Evolutionary conservation across 2,113 vertebrate genomes (phyloP), one percentile per base, ranked within the genome.

Genomic region (Bagarius yarrelli): DNA sequence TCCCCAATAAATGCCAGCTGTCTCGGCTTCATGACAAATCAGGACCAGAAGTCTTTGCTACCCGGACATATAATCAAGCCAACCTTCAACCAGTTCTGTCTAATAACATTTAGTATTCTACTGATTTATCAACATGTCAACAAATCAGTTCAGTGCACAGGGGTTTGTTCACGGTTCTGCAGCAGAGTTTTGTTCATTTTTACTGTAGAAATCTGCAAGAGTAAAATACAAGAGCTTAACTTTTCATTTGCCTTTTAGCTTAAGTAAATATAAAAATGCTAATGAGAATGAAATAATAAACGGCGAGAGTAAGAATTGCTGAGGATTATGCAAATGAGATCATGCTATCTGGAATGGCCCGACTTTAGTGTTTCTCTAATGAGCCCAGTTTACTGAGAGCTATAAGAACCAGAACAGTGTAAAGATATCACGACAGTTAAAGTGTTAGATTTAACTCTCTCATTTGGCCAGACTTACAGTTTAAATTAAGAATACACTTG

Each of bases 311-410:
- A 56, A 23, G 23, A 21, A 36, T 34, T 32, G 34, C 50, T 25
- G 1, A 55, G 63, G 63, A 56, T 40, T 67, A 69, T 69, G 63
- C 52, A 79, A 67, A 79, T 66, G 50, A 79, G 64, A 34, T 79
- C 21, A 55, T 40, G 40, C 50, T 56, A 67, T 55, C n/a, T 63
- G 40, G 36, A 9, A n/a, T 12, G 21, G 2, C 12, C 53, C 64
- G 36, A 23, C 53, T 57, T 40, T 25, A 47, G 12, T 47, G 66
- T 71, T 13, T 47, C 55, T 53, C 61, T 32, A 69, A 81, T 55
- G 23, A 80, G 30, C n/a, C 71, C 25, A 75, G 18, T 66, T 81
- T 30, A 64, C 71, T 27, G 30, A 63, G 40, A 15, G 13, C 16
- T 27, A 64, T 57, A 8, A 44, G 5, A 23, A 67, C 19, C 32